These are phyloP conservation scores for Tapera naevia DNA, from an alignment of 2,797 vertebrate species.

Conservation along the genomic window DNA sequence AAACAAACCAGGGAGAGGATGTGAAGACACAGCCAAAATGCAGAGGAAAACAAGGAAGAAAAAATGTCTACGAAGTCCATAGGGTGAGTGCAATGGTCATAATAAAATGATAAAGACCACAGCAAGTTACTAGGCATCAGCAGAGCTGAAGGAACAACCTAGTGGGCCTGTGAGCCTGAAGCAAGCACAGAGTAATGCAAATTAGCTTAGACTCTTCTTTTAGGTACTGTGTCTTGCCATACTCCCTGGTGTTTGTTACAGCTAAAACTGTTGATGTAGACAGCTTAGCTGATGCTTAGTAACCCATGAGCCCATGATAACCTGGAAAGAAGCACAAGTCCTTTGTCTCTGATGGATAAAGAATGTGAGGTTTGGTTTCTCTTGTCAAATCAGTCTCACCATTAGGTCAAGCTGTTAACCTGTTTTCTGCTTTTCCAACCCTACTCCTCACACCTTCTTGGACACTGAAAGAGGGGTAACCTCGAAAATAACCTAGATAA, in stretches of 20 bases:
- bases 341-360: not conserved
- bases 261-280: not conserved
- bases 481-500: not conserved
- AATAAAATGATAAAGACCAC: not conserved
- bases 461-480: not conserved
- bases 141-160: not conserved
- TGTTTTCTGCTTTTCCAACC: not conserved
- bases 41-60: constrained; percentile 22
- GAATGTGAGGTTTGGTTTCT: not conserved
- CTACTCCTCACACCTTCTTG: not conserved
- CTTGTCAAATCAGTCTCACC: not conserved
- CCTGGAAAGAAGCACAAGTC: not conserved
- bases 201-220: not conserved
- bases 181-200: not conserved
- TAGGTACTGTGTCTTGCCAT: not conserved
- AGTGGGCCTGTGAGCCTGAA: not conserved
- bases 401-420: not conserved
- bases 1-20: constrained; percentile 60
- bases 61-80: not conserved
- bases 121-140: not conserved
- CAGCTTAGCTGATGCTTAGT: not conserved
- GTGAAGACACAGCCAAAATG: not conserved
- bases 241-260: not conserved
- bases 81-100: not conserved
- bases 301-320: not conserved